These are phyloP conservation scores for Dascyllus trimaculatus DNA, from an alignment of 2,113 vertebrate genomes.

Conservation along the genomic window DNA sequence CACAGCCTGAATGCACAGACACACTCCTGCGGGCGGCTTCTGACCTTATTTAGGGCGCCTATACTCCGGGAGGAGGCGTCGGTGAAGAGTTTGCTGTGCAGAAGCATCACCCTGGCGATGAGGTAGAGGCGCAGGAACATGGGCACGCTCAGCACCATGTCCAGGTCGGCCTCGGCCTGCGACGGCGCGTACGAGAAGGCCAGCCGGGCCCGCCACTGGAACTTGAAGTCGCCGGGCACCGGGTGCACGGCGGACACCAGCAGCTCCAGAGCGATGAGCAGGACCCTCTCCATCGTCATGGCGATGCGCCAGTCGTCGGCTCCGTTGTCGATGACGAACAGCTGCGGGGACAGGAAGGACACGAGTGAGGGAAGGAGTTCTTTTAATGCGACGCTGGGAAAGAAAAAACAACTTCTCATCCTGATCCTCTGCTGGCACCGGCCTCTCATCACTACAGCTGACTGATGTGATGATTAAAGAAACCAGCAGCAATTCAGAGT, in stretches of 20 bases:
- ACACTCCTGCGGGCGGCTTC: slow-evolving; percentile 21
- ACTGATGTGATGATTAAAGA: slow-evolving; percentile 62
- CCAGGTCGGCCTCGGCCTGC: slow-evolving; percentile 94
- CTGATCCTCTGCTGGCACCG: slow-evolving; percentile 21
- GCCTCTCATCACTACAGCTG: slow-evolving; percentile 47
- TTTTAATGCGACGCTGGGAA: slow-evolving; percentile 36
- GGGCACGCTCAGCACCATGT: slow-evolving; percentile 98
- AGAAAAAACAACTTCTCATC: slow-evolving; percentile 34
- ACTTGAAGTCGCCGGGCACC: slow-evolving; percentile 96
- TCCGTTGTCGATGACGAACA: slow-evolving; percentile 98
- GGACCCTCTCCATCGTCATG: slow-evolving; percentile 96
- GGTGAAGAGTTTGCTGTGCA: slow-evolving; percentile 99
- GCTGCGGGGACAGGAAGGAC: slow-evolving; percentile 80
- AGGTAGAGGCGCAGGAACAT: slow-evolving; percentile 99
- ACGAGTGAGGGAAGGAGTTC: slow-evolving; percentile 35
- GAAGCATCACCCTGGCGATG: slow-evolving; percentile 97
- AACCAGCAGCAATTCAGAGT: slow-evolving; percentile 52
- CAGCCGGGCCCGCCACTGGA: slow-evolving; percentile 96
- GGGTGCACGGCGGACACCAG: slow-evolving; percentile 98
- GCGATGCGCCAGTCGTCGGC: slow-evolving; percentile 99
- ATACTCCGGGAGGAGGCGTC: slow-evolving; percentile 88
- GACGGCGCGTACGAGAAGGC: slow-evolving; percentile 96
- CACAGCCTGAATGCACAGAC: slow-evolving; percentile 17
- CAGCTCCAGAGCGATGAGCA: slow-evolving; percentile 97
- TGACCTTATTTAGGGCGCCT: slow-evolving; percentile 88